Evolutionary conservation across 2,888 invertebrate genomes (phyloP), one percentile per base, ranked within the genome.

Genomic region (Limnephilus marmoratus): DNA sequence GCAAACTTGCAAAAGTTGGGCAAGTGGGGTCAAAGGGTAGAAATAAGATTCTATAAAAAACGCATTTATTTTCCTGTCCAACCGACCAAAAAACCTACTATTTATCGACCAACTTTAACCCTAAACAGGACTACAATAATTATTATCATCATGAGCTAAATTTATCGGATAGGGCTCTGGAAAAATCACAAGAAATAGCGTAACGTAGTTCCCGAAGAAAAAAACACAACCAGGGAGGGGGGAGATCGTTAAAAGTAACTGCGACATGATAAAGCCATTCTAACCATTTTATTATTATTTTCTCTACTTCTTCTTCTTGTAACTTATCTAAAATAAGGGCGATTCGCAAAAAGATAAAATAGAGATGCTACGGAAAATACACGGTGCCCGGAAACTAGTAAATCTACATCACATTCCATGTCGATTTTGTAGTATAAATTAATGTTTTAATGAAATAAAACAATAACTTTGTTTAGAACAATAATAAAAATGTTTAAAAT

Each of bases 181-280:
- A 68, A 24, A 68, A 24, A n/a, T 68, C 68, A 68, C n/a, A 68
- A n/a, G 68, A n/a, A n/a, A 68, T 5, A 68, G 68, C 68, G 24
- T 24, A 68, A n/a, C 24, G 9, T 9, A 68, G 68, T 68, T 68
- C 68, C 68, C 24, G 24, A 68, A 18, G 45, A 45, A 68, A 68
- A 68, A 68, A 68, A n/a, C n/a, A 68, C 24, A 9, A 68, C 68
- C 68, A 9, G 7, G 37, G 37, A 3, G 37, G 37, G 68, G 24
- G 68, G 9, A 68, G 37, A 34, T 41, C 83, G 24, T 83, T 37
- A 83, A 83, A 83, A 83, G 41, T 83, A 83, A 83, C 83, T 83
- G 37, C 37, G 9, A 15, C 83, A 37, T 83, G 83, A 83, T 83
- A 83, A 83, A 83, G 41, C 37, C 24, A 68, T 68, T 68, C 68